Percentiles rank a stretch among this genome's conserved stretches.
phyloP scores from a whole-genome alignment of 2,113 vertebrate genomes.

The Sus scrofa region T2T-Sscrofa CM000825.6:61250001-61250500 shows the following conservation, averaged over 20 bases:
- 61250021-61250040: constrained; percentile 29
- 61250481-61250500: neutral
- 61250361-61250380: neutral
- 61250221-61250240: neutral
- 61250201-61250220: constrained; percentile 8
- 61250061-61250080: constrained; percentile 12
- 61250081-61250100: neutral
- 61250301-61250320: neutral
- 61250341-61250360: neutral
- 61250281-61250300: neutral
- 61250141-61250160: neutral
- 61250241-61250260: neutral
- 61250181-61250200: neutral
- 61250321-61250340: neutral
- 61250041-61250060: constrained; percentile 61
- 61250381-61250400: fast-evolving
- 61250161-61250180: neutral
- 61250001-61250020: neutral
- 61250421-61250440: too few relatives aligned
- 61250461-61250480: neutral
- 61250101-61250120: neutral
- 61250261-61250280: neutral
- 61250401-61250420: neutral
- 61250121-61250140: neutral
- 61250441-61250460: neutral